Base-by-base conservation (phyloP, 2,888 invertebrate species). In the Latrodectus elegans region DNA sequence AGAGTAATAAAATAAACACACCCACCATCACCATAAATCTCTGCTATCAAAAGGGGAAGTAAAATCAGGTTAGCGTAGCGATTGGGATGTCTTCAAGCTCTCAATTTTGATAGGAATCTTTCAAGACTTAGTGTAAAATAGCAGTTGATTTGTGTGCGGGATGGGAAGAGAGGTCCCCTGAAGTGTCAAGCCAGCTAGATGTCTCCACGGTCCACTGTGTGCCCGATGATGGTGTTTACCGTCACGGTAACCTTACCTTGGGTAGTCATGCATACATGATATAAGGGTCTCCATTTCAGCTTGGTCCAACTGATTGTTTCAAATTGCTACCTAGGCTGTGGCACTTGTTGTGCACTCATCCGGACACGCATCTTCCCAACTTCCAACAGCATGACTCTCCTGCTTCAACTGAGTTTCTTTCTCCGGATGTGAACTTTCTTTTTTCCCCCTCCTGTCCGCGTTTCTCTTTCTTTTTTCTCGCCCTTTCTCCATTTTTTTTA, bases 201-300 rank as follows among this genome's bases (percentile, higher is more conserved):
- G 82, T 87, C 82, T 77, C 87, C 64, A 87, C 87, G 87, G 82
- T 87, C 82, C 73, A 77, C 72, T 77, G 81, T 79, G 76, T 81
- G 53, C 75, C 70, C 87, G 78, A 87, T 87, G 82, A 87, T 68
- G 82, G 87, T 87, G 74, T 82, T 87, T 87, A 87, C 73, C 73
- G 82, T 83, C 82, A 82, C 74, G 82, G 87, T 78, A 82, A 73
- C 82, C 77, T 78, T 73, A 55, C 73, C 82, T 82, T 78, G 87
- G 82, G n/a, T 73, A 87, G 87, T 87, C 87, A 87, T 87, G 87
- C 87, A 87, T 87, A 87, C 77, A 82, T 87, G 87, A 87, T 87
- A 82, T 60, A 82, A 76, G 87, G 87, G 82, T 87, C 82, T 87
- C 87, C 78, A 83, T 87, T 87, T 87, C 87, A 82, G 73, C 82